Percentiles rank a stretch among this genome's conserved stretches.
Conservation (phyloP, 2,888 invertebrate genomes). For the Drosophila nr. perissopoda region DNA sequence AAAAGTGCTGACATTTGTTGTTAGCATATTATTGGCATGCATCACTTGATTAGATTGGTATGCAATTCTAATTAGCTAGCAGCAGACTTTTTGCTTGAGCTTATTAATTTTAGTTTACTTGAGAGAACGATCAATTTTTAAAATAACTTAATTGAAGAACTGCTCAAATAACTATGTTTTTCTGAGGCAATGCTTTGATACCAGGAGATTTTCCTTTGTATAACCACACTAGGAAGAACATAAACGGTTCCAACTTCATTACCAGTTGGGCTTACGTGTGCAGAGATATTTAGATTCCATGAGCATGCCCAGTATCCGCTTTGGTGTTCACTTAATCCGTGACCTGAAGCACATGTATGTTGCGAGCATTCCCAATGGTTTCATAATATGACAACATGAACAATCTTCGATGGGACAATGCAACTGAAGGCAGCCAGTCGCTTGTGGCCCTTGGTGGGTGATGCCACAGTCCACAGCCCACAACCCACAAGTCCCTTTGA, state of each 20-base stretch:
- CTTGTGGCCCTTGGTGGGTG: conserved; percentile 4
- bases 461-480: background rate
- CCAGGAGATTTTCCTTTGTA: background rate
- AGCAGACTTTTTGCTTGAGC: background rate
- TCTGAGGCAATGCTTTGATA: background rate
- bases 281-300: background rate
- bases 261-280: no score
- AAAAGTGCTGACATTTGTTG: background rate
- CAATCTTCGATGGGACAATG: conserved; percentile 22
- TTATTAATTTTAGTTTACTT: background rate
- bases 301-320: background rate
- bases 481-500: conserved; percentile 17
- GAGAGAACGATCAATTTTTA: background rate
- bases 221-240: background rate
- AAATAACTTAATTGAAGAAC: background rate
- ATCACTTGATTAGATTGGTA: background rate
- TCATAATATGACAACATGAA: conserved; percentile 27
- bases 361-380: conserved; percentile 13
- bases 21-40: background rate
- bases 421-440: conserved; percentile 2
- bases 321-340: conserved; percentile 17
- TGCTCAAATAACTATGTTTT: background rate
- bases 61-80: background rate
- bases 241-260: background rate
- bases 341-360: conserved; percentile 10